Evolutionary conservation across 2,888 invertebrate genomes (phyloP).

Genomic region (Polylopha cassiicola): DNA sequence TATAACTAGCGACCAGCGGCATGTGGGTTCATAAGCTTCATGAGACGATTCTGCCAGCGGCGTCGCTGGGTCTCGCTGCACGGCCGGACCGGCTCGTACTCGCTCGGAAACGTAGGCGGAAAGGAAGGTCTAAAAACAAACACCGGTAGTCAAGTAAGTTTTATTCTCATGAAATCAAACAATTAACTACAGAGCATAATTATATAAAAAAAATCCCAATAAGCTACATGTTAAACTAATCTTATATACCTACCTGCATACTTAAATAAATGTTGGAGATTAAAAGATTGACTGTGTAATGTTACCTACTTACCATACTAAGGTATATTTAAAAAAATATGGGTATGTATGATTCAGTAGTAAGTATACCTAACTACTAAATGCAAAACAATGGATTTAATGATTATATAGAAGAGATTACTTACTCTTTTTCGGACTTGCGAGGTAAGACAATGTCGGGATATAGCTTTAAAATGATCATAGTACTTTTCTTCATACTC

Average conservation of each 20-base stretch:
- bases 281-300: too few species aligned
- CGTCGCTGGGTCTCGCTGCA: slow-evolving; percentile 26
- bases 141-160: too few species aligned
- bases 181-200: too few species aligned
- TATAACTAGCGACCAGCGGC: not conserved
- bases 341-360: too few species aligned
- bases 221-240: too few species aligned
- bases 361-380: too few species aligned
- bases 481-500: slow-evolving; percentile 39
- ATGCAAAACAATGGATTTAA: not conserved
- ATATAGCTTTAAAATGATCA: slow-evolving; percentile 36
- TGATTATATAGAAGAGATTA: slow-evolving; percentile 10
- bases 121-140: slow-evolving; percentile 4
- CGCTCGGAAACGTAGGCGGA: slow-evolving; percentile 22
- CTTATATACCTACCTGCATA: too few species aligned
- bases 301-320: too few species aligned
- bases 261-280: too few species aligned
- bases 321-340: too few species aligned
- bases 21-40: slow-evolving; percentile 16
- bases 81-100: slow-evolving; percentile 6
- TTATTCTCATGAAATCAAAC: too few species aligned
- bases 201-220: too few species aligned
- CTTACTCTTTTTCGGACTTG: slow-evolving; percentile 41
- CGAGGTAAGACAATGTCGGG: slow-evolving; percentile 47
- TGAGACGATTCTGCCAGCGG: slow-evolving; percentile 26